These are phyloP conservation scores for Dolichallabes microphthalmus DNA, from an alignment of 2,113 vertebrate genomes.

Conservation along the genomic window DNA sequence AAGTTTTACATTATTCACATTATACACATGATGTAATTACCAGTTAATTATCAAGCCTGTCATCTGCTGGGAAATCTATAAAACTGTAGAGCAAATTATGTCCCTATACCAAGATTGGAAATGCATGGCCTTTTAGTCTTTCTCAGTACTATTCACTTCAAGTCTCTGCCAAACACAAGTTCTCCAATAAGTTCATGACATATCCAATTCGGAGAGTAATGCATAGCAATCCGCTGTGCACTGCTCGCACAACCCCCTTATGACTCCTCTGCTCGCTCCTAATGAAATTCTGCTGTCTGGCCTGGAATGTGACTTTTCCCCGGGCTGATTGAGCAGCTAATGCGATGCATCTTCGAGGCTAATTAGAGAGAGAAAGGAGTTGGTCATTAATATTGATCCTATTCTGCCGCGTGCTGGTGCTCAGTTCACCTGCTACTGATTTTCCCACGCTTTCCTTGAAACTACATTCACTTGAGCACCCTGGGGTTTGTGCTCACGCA, in stretches of 20 bases:
- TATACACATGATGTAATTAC: background rate
- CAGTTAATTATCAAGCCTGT: background rate
- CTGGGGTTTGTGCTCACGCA: background rate
- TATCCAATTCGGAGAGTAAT: constrained; percentile 25
- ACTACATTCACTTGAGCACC: background rate
- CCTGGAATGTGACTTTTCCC: constrained; percentile 50
- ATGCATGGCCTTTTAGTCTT: constrained; percentile 4
- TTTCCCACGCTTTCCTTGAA: constrained; percentile 53
- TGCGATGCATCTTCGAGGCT: constrained; percentile 47
- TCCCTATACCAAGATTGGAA: background rate
- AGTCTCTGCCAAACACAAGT: constrained; percentile 9
- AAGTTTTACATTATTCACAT: background rate
- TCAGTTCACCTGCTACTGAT: constrained; percentile 49
- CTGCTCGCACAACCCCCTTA: constrained; percentile 29
- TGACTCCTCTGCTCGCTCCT: constrained; percentile 33
- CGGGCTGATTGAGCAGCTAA: constrained; percentile 45
- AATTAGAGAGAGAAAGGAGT: constrained; percentile 46
- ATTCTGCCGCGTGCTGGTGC: constrained; percentile 23
- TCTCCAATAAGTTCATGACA: constrained; percentile 33
- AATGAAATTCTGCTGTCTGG: constrained; percentile 49
- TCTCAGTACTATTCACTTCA: background rate
- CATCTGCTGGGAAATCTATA: background rate
- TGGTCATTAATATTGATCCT: constrained; percentile 58
- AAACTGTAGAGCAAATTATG: background rate
- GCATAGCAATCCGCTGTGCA: background rate